Percentiles rank a stretch among this genome's conserved stretches.
Evolutionary conservation across 2,888 invertebrate species (phyloP).

Genomic region (Drosophila planitibia): DNA sequence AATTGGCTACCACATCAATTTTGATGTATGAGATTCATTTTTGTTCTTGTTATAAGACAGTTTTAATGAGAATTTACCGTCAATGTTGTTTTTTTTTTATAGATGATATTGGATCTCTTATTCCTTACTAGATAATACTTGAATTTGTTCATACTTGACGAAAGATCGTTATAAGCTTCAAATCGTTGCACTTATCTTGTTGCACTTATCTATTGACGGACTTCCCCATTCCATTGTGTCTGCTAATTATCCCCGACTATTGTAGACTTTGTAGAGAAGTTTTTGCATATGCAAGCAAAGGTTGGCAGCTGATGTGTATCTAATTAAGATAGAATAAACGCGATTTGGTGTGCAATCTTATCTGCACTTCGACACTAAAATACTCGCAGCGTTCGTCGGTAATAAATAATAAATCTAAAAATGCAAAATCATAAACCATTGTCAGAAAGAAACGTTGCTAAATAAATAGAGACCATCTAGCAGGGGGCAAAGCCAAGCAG

Average conservation of each 20-base stretch:
- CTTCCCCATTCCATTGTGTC: neutral
- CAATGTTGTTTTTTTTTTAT: neutral
- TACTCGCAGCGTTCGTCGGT: neutral
- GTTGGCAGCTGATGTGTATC: constrained; percentile 22
- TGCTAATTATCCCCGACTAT: neutral
- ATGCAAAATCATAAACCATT: constrained; percentile 36
- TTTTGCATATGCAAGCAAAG: neutral
- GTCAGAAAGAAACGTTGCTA: constrained; percentile 24
- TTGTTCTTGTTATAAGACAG: too few species aligned
- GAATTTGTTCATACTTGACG: neutral
- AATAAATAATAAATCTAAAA: constrained; percentile 15
- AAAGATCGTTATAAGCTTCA: neutral
- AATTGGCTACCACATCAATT: constrained; percentile 17
- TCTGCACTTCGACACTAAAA: constrained; percentile 22
- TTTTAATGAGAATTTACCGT: neutral
- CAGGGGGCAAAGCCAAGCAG: constrained; percentile 20
- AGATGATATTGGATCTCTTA: neutral
- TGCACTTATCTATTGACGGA: neutral
- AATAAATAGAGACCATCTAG: constrained; percentile 32
- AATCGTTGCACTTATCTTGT: neutral
- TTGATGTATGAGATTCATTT: neutral
- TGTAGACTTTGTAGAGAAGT: constrained; percentile 13
- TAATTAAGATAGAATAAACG: constrained; percentile 3
- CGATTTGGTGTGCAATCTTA: constrained; percentile 9
- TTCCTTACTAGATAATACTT: neutral